Conservation (phyloP, 1,140 invertebrate genomes). For the Neodiprion lecontei region DNA sequence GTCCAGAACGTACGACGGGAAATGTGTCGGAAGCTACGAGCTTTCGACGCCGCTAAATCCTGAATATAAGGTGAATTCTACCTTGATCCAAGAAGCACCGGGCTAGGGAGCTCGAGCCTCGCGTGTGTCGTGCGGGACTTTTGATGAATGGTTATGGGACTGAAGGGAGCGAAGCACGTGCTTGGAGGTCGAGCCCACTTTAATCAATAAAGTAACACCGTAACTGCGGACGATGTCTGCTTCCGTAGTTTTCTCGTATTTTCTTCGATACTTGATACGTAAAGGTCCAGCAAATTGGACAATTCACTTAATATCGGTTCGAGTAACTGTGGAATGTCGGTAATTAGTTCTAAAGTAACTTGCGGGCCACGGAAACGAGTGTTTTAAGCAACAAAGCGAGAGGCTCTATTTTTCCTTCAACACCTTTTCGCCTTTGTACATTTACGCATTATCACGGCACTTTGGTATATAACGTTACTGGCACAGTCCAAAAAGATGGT, state of each 20-base stretch:
- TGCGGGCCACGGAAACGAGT: neutral
- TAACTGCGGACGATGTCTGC: neutral
- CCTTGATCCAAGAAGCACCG: neutral
- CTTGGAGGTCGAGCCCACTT: constrained; percentile 3
- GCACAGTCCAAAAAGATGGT: no score
- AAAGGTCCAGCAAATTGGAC: neutral
- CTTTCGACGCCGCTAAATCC: neutral
- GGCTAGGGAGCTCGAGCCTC: neutral
- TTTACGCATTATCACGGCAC: no score
- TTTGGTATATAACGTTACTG: no score
- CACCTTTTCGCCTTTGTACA: no score
- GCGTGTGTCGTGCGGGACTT: neutral
- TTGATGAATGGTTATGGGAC: constrained; percentile 7
- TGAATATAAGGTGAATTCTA: neutral
- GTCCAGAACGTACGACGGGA: no score
- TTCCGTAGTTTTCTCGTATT: neutral
- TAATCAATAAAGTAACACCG: neutral
- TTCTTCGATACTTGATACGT: neutral
- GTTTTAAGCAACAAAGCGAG: no score
- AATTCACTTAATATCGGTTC: neutral
- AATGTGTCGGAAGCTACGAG: no score
- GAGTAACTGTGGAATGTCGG: neutral
- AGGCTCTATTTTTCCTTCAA: no score
- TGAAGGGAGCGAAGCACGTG: constrained; percentile 2
- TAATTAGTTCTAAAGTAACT: neutral